Percentiles rank a stretch among this genome's conserved stretches.
These are phyloP conservation scores for Elephas maximus DNA, from an alignment of 2,113 vertebrate genomes.

Conservation along the genomic window DNA sequence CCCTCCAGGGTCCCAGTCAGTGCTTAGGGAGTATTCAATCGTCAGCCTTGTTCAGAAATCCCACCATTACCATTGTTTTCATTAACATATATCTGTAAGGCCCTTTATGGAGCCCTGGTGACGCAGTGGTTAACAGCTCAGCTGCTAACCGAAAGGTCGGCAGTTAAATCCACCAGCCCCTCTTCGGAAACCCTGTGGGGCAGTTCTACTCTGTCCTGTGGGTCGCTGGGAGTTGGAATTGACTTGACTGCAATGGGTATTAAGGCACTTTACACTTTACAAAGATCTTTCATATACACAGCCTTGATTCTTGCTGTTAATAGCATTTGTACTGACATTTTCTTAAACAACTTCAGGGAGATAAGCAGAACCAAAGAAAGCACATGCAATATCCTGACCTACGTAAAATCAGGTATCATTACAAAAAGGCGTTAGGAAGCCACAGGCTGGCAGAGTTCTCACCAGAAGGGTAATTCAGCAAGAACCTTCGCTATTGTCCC, in stretches of 20 bases:
- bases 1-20: neutral
- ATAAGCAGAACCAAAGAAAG: constrained; percentile 60
- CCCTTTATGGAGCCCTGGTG: neutral
- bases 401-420: constrained; percentile 9
- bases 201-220: too few species aligned
- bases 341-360: constrained; percentile 52
- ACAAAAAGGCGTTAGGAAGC: constrained; percentile 13
- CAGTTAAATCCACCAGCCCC: too few species aligned
- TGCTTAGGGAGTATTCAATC: neutral
- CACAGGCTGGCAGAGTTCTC: neutral
- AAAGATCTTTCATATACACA: neutral
- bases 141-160: too few species aligned
- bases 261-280: neutral
- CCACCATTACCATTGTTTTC: neutral
- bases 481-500: neutral
- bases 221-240: too few species aligned
- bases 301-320: neutral
- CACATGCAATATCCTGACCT: constrained; percentile 30
- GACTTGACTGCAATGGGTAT: too few species aligned
- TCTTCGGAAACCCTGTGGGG: too few species aligned
- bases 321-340: neutral
- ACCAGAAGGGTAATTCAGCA: constrained; percentile 2
- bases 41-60: constrained; percentile 1
- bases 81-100: neutral
- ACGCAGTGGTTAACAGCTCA: too few species aligned